Base-by-base conservation (phyloP, 2,888 invertebrate genomes). In the Drosophila algonquin region DNA sequence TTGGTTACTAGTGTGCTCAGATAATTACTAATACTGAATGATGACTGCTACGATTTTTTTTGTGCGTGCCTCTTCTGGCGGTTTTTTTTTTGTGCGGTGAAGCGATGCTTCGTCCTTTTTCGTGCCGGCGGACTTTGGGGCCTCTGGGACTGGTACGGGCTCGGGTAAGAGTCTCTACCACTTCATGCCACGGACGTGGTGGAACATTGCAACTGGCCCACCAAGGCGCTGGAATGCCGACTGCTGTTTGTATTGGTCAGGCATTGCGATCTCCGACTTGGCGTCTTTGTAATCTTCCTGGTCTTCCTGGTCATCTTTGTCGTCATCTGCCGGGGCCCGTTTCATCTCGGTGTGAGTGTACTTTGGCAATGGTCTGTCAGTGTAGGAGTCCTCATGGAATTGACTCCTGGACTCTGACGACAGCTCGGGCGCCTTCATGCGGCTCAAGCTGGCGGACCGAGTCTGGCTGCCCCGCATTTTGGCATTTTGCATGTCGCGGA, bases 221-320 rank as follows among this genome's bases (percentile, higher is more conserved):
- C 58, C 60, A 24, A 77, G 14, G 21, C 72, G 68, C 10, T 76
- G 83, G 9, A 67, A 35, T 0, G 80, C 83, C 27, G 80, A 80
- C 21, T 73, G 35, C n/a, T 74, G 74, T 35, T 35, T 55, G 14
- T 81, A 79, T 2, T 59, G 21, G 0, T 3, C 0, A 0, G 80
- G 77, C 77, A 77, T 63, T 3, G 0, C 3, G 21, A 24, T 10
- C 1, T 27, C 24, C 21, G 8, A 5, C 1, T 3, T n/a, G 18
- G 40, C 10, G 24, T 21, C 9, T 1, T 9, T 3, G 14, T 27
- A 24, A 4, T 24, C 24, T 0, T 3, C 3, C 9, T 21, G 12
- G 5, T 24, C 24, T 4, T 24, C 24, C 24, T 24, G 24, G 24
- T 35, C 14, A 2, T 40, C 14, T 3, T 27, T 12, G n/a, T 18